A percentile compares a stretch with the other conserved stretches of the same genome.
phyloP scores from a whole-genome alignment of 2,113 vertebrate species.

The Passer domesticus region DNA sequence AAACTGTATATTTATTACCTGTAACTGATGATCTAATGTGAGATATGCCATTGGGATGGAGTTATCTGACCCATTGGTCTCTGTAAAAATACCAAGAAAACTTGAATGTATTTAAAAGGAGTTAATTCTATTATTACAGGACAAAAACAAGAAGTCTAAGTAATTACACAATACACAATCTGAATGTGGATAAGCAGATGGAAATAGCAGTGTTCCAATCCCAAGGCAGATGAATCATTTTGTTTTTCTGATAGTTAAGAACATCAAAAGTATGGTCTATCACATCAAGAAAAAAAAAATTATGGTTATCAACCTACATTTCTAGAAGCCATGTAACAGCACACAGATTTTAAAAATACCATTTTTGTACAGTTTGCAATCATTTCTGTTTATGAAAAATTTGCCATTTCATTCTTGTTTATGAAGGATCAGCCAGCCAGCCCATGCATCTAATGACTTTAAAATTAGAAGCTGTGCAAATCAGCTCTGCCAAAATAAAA shows the following conservation, averaged over 20 bases:
- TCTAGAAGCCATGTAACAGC: conserved; percentile 25
- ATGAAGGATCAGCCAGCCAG: conserved; percentile 58
- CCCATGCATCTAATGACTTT: conserved; percentile 62
- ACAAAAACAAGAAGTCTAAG: background rate
- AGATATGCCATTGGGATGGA: conserved; percentile 99
- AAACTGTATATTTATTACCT: conserved; percentile 78
- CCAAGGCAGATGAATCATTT: conserved; percentile 54
- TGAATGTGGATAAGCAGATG: conserved; percentile 54
- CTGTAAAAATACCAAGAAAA: conserved; percentile 73
- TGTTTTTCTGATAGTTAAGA: conserved; percentile 35
- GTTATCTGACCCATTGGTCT: conserved; percentile 98
- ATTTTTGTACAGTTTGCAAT: background rate
- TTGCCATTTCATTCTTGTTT: conserved; percentile 64
- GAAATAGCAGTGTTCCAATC: conserved; percentile 48
- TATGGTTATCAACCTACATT: conserved; percentile 14
- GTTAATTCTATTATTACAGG: background rate
- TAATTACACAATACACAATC: conserved; percentile 16
- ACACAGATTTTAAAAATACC: background rate
- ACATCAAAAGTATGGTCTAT: conserved; percentile 16
- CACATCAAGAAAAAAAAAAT: conserved; percentile 12
- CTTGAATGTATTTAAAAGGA: background rate
- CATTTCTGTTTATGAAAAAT: background rate
- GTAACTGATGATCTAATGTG: conserved; percentile 96
- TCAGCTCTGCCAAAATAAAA: conserved; percentile 54
- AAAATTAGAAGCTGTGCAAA: conserved; percentile 69